Evolutionary conservation across 2,797 vertebrate species (phyloP), one percentile per base, ranked within the genome.

Genomic region (Enteromius treurensis): DNA sequence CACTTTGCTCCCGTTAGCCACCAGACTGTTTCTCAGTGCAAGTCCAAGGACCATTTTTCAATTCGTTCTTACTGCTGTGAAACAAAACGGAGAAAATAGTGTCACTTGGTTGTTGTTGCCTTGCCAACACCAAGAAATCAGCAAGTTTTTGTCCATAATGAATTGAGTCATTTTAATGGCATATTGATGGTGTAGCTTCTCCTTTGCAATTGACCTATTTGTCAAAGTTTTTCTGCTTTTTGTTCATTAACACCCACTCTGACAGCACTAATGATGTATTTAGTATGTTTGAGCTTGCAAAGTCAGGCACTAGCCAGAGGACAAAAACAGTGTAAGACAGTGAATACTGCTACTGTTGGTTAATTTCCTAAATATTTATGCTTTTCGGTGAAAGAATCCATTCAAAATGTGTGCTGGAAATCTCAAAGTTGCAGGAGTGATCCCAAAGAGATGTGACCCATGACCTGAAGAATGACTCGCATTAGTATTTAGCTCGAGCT

Each of bases 191-290:
- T 40, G 58, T 62, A 69, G 74, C 77, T 65, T 80, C 80, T 80
- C 47, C 42, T 73, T 81, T 77, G 83, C 86, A 86, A 83, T 86
- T 82, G 83, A 69, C 68, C 51, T 77, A 82, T 86, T 70, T 84
- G 51, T 75, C 68, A 83, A 74, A 53, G 29, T 71, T 45, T 83
- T 74, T 77, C 17, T 79, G 73, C 55, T 26, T 5, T 79, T 80
- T 86, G 65, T 65, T 77, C 78, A 83, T 79, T 83, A 79, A 51
- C 40, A 71, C 53, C 64, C 40, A 47, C 53, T 78, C 79, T 75
- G 71, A 80, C 79, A 58, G 14, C 58, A 42, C 82, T 87, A 73
- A 81, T 77, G 70, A 49, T 77, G 74, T 78, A 76, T 81, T 78
- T 78, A 84, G 71, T 76, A 58, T 68, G 49, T 65, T 69, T 76